Evolutionary conservation across 2,113 vertebrate species (phyloP).

Genomic region (Ursus arctos): DNA sequence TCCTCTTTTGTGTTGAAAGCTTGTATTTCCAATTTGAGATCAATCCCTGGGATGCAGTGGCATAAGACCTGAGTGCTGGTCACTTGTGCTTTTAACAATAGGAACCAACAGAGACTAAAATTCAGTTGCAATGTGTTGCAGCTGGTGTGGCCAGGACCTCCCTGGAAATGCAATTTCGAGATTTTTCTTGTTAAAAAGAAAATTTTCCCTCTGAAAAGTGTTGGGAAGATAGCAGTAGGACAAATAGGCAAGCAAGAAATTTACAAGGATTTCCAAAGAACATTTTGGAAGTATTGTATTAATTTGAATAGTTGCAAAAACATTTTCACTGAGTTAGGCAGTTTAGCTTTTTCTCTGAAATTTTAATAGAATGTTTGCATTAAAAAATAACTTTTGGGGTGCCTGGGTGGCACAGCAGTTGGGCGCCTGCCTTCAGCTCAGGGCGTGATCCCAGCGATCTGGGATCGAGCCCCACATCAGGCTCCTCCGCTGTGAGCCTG

Average conservation of each 20-base stretch:
- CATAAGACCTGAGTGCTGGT: slow-evolving; percentile 71
- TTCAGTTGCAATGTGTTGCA: slow-evolving; percentile 82
- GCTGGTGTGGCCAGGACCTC: slow-evolving; percentile 82
- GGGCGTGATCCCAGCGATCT: no score
- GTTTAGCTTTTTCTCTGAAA: slow-evolving; percentile 70
- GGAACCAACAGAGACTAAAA: slow-evolving; percentile 75
- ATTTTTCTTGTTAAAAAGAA: slow-evolving; percentile 86
- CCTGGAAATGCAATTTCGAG: slow-evolving; percentile 79
- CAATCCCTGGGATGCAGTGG: slow-evolving; percentile 41
- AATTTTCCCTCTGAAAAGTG: slow-evolving; percentile 83
- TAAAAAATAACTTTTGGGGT: slow-evolving; percentile 46
- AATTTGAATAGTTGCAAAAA: slow-evolving; percentile 83
- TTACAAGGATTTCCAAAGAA: slow-evolving; percentile 83
- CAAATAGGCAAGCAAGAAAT: slow-evolving; percentile 77
- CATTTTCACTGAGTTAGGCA: slow-evolving; percentile 74
- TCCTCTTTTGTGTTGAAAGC: slow-evolving; percentile 67
- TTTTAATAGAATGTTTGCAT: slow-evolving; percentile 53
- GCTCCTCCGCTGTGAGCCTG: no score
- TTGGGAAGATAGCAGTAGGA: slow-evolving; percentile 81
- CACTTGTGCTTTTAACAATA: slow-evolving; percentile 79
- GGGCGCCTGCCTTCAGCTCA: no score
- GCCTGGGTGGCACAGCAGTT: no score
- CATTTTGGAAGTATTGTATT: slow-evolving; percentile 77
- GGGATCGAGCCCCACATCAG: no score
- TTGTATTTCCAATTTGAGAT: slow-evolving; percentile 79